A percentile compares a stretch with the other conserved stretches of the same genome.
Evolutionary conservation across 37 sponge, comb jelly and placozoan species (phyloP).

Genomic region (Mnemiopsis leidyi): DNA sequence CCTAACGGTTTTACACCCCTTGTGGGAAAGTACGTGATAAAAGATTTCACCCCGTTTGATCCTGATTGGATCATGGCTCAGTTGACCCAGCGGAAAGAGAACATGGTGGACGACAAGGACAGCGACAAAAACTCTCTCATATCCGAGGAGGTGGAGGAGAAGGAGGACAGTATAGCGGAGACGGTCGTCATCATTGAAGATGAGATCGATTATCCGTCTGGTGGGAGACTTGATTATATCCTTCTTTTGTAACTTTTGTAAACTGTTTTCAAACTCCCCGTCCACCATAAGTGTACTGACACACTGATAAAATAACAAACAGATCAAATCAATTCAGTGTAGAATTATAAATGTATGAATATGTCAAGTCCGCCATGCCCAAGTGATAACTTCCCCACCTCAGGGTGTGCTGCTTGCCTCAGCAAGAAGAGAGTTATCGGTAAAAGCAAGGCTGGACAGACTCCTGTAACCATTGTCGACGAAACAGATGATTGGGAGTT

Average conservation of each 20-base stretch:
- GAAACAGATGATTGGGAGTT: slow-evolving; percentile 11
- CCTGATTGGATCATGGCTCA: slow-evolving; percentile 14
- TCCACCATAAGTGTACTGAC: too few species aligned
- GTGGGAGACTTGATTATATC: too few species aligned
- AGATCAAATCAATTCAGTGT: too few species aligned
- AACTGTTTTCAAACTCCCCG: too few species aligned
- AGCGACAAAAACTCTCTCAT: slow-evolving; percentile 28
- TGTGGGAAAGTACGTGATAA: neutral
- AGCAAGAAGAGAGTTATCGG: neutral
- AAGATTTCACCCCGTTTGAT: slow-evolving; percentile 12
- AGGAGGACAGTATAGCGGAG: slow-evolving; percentile 12
- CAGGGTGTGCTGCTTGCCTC: slow-evolving; percentile 43
- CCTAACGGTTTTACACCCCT: slow-evolving; percentile 3
- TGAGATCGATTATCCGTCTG: neutral
- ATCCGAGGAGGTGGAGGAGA: neutral
- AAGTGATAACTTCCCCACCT: neutral
- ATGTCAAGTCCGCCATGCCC: too few species aligned
- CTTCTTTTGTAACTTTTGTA: too few species aligned
- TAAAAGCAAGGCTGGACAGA: neutral
- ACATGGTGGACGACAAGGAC: neutral
- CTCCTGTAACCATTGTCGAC: neutral
- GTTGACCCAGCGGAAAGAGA: neutral
- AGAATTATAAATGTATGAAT: too few species aligned
- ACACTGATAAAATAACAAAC: too few species aligned
- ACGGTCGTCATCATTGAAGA: slow-evolving; percentile 14